Percentiles rank a stretch among this genome's conserved stretches.
Evolutionary conservation across 2,888 invertebrate species (phyloP).

Genomic region (Heteromurus nitidus): DNA sequence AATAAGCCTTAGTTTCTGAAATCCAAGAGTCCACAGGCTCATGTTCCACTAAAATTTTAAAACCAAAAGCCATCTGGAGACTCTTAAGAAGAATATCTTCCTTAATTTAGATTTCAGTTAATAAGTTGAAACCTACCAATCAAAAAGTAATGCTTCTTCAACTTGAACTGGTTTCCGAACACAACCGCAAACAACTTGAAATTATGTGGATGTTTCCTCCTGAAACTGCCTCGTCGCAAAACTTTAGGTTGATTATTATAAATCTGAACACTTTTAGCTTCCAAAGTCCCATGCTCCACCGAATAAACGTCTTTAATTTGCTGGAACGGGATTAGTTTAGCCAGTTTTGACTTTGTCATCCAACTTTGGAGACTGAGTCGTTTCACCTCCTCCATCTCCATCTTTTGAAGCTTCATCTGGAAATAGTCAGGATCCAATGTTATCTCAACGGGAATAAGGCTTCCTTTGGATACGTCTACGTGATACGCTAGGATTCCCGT

Average conservation of each 20-base stretch:
- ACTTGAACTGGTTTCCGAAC: constrained; percentile 35
- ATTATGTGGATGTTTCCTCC: not conserved
- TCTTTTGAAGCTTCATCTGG: constrained; percentile 20
- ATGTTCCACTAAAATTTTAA: not conserved
- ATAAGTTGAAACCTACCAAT: not conserved
- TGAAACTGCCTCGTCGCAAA: not conserved
- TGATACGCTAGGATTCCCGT: too few relatives aligned
- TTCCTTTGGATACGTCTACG: too few relatives aligned
- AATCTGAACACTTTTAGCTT: not conserved
- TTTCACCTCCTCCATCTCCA: not conserved
- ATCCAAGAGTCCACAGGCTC: constrained; percentile 15
- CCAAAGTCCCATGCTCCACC: not conserved
- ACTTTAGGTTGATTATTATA: not conserved
- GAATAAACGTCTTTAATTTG: constrained; percentile 9
- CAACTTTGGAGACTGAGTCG: not conserved
- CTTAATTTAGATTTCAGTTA: not conserved
- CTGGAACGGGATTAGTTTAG: not conserved
- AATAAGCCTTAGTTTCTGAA: not conserved
- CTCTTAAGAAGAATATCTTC: not conserved
- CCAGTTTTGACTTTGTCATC: not conserved
- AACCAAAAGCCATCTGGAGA: not conserved
- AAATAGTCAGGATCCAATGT: too few relatives aligned
- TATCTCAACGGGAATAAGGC: too few relatives aligned
- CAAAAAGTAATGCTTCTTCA: constrained; percentile 19
- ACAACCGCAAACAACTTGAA: not conserved